Evolutionary conservation across 1,140 invertebrate species (phyloP), one percentile per base, ranked within the genome.

Genomic region (Myzus persicae): DNA sequence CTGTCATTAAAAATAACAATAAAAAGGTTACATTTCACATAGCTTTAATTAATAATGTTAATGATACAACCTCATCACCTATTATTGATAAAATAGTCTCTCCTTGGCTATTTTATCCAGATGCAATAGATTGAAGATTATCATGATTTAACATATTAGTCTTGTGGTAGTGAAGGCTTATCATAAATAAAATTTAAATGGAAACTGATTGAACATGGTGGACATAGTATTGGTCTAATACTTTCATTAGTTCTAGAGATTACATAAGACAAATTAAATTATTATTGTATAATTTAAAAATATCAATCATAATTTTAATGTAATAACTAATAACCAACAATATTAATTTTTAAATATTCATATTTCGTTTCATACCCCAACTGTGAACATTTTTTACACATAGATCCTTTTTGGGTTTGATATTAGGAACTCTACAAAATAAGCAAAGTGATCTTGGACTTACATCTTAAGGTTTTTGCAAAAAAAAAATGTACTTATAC

Each of bases 131-230:
- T 93, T 98, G 97, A 94, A 99, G 96, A 96, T 99, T 98, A 95
- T 99, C 98, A 95, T 99, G 97, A 96, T 99, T 51, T 51, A 51
- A 51, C 48, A 51, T 98, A 98, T 97, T 99, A 99, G 95, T 99
- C 99, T 94, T 98, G 97, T 54, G 99, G 99, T 94, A 99, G 98
- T 95, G 98, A 98, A 94, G 98, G 96, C 95, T 98, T 98, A 96
- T 98, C 97, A 88, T 97, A 96, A 95, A 97, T 96, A 95, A 97
- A 94, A 76, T 94, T 94, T 46, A 88, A 93, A 67, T 94, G 93
- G 89, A 94, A 94, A 1, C 94, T 93, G 87, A 94, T 94, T 18
- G 94, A 94, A 93, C 96, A 96, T 91, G 95, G 95, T 22, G 96
- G 95, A 14, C 96, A 96, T 90, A 95, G 95, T 48, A 96, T 95